Percentiles rank a stretch among this genome's conserved stretches.
Conservation (phyloP, 2,113 vertebrate species). For the Haemorhous mexicanus region DNA sequence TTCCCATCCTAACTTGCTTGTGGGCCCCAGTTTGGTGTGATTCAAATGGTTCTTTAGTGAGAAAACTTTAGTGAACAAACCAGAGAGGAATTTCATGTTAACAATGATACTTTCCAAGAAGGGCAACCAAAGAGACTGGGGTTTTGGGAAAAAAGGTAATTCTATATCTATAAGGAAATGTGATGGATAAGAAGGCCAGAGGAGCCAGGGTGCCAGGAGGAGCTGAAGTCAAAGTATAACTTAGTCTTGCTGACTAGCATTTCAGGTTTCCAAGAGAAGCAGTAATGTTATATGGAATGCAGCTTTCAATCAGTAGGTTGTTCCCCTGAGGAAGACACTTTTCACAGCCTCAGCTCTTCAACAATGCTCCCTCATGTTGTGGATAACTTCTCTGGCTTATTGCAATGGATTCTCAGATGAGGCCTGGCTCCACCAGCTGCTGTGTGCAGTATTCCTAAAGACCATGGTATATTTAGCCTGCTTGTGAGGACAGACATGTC, state of each 20-base stretch:
- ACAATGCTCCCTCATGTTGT: background rate
- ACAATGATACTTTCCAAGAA: background rate
- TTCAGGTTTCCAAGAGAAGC: background rate
- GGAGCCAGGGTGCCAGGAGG: background rate
- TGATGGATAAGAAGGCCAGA: background rate
- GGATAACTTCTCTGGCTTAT: background rate
- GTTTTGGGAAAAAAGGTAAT: background rate
- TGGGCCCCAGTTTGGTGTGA: background rate
- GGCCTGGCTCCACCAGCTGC: background rate
- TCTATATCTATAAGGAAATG: background rate
- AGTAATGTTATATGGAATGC: background rate
- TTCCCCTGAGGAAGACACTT: background rate
- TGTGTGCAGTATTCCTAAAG: background rate
- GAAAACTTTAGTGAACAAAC: background rate
- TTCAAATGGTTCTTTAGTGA: background rate
- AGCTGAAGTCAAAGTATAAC: background rate
- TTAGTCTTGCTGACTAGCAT: background rate
- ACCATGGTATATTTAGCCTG: background rate
- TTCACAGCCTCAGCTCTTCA: background rate
- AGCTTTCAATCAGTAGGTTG: background rate
- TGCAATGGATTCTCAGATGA: background rate
- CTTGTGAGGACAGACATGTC: background rate
- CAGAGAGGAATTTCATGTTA: background rate
- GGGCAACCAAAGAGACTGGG: background rate
- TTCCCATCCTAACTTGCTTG: background rate